These are phyloP conservation scores for Acrobasis repandana DNA, from an alignment of 2,888 invertebrate genomes.

Conservation along the genomic window DNA sequence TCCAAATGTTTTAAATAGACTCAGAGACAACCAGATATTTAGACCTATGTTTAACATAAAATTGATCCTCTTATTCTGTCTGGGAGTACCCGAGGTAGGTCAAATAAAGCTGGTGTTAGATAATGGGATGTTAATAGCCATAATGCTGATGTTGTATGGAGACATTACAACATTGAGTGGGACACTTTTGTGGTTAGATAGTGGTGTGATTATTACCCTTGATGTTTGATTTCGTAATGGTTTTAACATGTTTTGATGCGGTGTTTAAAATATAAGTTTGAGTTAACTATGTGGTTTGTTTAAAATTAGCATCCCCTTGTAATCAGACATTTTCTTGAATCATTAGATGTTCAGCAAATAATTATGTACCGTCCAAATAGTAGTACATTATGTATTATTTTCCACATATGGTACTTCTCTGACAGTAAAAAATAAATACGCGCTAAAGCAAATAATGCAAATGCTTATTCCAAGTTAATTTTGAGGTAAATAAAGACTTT, in stretches of 20 bases:
- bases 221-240: conserved; percentile 20
- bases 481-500: too few species aligned
- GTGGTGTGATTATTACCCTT: conserved; percentile 16
- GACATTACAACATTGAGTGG: conserved; percentile 25
- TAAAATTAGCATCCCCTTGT: neutral
- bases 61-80: neutral
- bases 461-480: too few species aligned
- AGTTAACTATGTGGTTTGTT: conserved; percentile 1
- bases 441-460: too few species aligned
- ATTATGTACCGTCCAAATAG: too few species aligned
- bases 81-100: conserved; percentile 13
- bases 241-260: conserved; percentile 9
- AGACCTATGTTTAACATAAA: conserved; percentile 8
- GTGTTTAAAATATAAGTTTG: conserved; percentile 16
- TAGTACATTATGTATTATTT: too few species aligned
- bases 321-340: neutral
- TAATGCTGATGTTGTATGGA: conserved; percentile 26
- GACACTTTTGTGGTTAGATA: conserved; percentile 26
- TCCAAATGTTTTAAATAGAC: conserved; percentile 3
- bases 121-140: conserved; percentile 29
- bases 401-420: too few species aligned
- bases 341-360: neutral
- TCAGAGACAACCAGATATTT: neutral
- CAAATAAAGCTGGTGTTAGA: conserved; percentile 25
- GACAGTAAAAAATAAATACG: too few species aligned